Evolutionary conservation across 2,888 invertebrate species (phyloP), one percentile per base, ranked within the genome.

Genomic region (Trachelus tabidus): DNA sequence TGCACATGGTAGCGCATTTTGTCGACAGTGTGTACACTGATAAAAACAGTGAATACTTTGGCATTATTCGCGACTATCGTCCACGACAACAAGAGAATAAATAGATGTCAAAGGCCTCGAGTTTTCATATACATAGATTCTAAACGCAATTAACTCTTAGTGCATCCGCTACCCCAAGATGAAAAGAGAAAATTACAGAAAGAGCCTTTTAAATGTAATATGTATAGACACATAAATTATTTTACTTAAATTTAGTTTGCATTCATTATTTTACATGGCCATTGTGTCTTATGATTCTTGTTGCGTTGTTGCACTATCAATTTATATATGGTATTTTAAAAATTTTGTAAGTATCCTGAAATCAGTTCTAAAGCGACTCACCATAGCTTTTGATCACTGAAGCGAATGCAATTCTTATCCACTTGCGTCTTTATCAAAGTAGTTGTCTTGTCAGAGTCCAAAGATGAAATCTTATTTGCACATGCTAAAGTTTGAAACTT

Each of bases 221-320:
- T 85, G 85, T 84, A 87, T 83, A 83, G 79, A 83, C 85, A 88
- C 84, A 87, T 90, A 89, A 88, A 89, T 89, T 89, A 89, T 89
- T 90, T 90, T 88, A 85, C 84, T 86, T 88, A 88, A 86, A 81
- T 87, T 88, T 83, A 75, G 75, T 85, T 86, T 82, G 82, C 83
- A 81, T 83, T 88, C 80, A 83, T 85, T 85, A 79, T 79, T 73
- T 80, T 34, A 75, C 75, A 77, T 34, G 30, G 76, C 76, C 15
- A 34, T 76, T 77, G 56, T 56, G 56, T 56, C 23, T 56, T 56
- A 23, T 23, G 56, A 56, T 9, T 56, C 56, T 56, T 56, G 56
- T 23, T 56, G 23, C 56, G 2, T 9, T 56, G 2, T 23, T 56
- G 23, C 56, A 2, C 6, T 23, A 56, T 23, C 9, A 56, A 56